Evolutionary conservation across 2,888 invertebrate genomes (phyloP), one percentile per base, ranked within the genome.

Genomic region (Camponotus fellah): DNA sequence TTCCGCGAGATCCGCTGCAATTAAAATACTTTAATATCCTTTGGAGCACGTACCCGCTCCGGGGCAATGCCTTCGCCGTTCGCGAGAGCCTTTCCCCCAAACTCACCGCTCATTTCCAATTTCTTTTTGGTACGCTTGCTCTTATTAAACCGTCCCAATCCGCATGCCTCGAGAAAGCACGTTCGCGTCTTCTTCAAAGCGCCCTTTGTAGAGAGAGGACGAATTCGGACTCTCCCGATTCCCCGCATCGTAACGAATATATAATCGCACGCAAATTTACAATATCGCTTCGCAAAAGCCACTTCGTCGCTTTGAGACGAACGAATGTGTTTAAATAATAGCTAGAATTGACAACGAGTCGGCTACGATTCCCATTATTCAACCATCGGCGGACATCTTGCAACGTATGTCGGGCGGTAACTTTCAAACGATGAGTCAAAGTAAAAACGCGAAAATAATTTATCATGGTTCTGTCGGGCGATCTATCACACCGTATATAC

Each of bases 11-110:
- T 92, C 88, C 90, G 85, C 71, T 87, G 92, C 92, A 92, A 92
- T 92, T 92, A 92, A 92, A 92, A 92, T 92, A 91, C 91, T 90
- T 92, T 91, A 92, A 92, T 92, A 92, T 92, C 89, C 88, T 90
- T 90, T 88, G 87, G 88, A 88, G 87, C 90, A 91, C 91, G 91
- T 91, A 91, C 69, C 82, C 76, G 88, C 88, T 72, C 72, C 83
- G 82, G 26, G 86, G 88, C 91, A 69, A 87, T 82, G 83, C 77
- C 84, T 86, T 85, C 85, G 76, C 86, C 82, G 75, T 17, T 56
- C 68, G 17, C 37, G 26, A 26, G 26, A 43, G 75, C 53, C 87
- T 74, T 83, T 88, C 83, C 60, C 86, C 90, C 80, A 65, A 66
- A 85, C 72, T 66, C 84, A 34, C 40, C 60, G 34, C 46, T 58